phyloP scores from a whole-genome alignment of 2,113 vertebrate species.

The Trichomycterus rosablanca region DNA sequence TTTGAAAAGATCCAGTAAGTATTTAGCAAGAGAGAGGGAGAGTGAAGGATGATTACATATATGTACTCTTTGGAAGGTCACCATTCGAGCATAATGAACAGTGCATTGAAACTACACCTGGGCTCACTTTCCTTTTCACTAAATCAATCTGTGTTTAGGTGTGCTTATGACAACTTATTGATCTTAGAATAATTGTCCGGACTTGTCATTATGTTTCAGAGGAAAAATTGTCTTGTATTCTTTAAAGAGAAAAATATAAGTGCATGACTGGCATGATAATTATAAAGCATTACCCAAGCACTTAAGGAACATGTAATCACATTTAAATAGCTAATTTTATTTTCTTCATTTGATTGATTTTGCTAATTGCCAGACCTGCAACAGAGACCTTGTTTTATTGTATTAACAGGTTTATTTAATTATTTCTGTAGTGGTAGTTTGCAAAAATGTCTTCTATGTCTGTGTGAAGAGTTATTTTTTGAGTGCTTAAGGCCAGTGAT shows the following conservation, averaged over 20 bases:
- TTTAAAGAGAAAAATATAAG: conserved; percentile 26
- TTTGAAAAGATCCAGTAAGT: conserved; percentile 46
- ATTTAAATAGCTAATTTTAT: conserved; percentile 29
- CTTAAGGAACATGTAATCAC: conserved; percentile 26
- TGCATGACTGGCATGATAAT: conserved; percentile 15
- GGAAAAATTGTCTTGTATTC: conserved; percentile 2
- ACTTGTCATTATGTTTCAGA: conserved; percentile 33
- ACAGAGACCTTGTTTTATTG: conserved; percentile 12
- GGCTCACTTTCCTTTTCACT: conserved; percentile 36
- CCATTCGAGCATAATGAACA: conserved; percentile 43
- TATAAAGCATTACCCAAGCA: conserved; percentile 20
- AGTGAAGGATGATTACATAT: conserved; percentile 46
- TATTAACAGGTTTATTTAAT: background rate
- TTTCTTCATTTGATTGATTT: conserved; percentile 29
- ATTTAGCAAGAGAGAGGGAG: conserved; percentile 44
- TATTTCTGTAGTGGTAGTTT: too few species aligned
- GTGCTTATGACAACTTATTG: conserved; percentile 44
- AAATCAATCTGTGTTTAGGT: conserved; percentile 25
- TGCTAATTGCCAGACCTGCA: conserved; percentile 9
- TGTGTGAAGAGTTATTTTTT: too few species aligned
- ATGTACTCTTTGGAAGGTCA: conserved; percentile 46
- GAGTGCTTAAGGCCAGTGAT: too few species aligned
- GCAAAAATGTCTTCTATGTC: too few species aligned
- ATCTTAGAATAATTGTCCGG: conserved; percentile 34
- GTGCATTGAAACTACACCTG: conserved; percentile 41